Evolutionary conservation across 2,113 vertebrate genomes (phyloP).

Genomic region (Macrotus californicus): DNA sequence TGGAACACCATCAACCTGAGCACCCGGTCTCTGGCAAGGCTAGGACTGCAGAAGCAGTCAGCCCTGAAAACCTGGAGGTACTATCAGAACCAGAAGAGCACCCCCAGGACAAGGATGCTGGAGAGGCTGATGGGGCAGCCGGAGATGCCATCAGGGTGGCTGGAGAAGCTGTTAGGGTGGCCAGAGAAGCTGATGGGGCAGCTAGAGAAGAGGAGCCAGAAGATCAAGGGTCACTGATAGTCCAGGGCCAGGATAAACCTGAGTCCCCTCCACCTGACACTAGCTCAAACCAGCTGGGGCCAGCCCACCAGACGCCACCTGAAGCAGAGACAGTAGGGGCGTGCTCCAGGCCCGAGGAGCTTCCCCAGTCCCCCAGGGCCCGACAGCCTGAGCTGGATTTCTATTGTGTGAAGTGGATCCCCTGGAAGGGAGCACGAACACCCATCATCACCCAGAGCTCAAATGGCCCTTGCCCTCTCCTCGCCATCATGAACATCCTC

Average conservation of each 20-base stretch:
- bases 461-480: conserved; percentile 94
- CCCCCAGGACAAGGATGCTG: not conserved
- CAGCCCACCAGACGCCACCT: not conserved
- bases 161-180: not conserved
- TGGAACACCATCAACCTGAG: conserved; percentile 43
- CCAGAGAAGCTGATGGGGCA: not conserved
- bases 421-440: conserved; percentile 91
- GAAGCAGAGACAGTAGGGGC: conserved; percentile 8
- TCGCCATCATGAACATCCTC: conserved; percentile 94
- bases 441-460: conserved; percentile 91
- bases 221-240: not conserved
- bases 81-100: not conserved
- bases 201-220: not conserved
- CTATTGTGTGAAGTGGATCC: conserved; percentile 95
- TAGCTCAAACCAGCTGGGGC: not conserved
- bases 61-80: not conserved
- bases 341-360: not conserved
- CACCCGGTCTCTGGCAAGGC: not conserved
- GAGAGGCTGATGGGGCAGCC: not conserved
- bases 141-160: not conserved
- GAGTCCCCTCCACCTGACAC: conserved; percentile 15
- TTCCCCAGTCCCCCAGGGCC: conserved; percentile 18
- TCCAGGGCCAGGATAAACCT: not conserved
- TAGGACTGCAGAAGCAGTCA: not conserved
- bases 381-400: conserved; percentile 70